Conservation (phyloP, 2,888 invertebrate species). For the Fissipunctia ypsillon region DNA sequence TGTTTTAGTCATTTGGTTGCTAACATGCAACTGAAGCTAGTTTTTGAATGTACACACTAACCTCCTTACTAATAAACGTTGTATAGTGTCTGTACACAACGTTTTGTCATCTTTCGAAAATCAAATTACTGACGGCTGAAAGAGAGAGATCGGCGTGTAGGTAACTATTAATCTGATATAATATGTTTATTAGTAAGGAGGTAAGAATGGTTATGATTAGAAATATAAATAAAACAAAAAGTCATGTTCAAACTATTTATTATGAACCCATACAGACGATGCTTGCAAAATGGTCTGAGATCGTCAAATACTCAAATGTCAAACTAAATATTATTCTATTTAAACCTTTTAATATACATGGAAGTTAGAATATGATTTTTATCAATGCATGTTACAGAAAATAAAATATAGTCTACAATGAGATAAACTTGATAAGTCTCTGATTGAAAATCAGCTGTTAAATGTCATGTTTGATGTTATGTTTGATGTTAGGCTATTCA, state of each 20-base stretch:
- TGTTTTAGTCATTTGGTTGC: too few relatives aligned
- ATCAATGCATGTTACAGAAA: not conserved
- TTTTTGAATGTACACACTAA: too few relatives aligned
- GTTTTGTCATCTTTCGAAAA: too few relatives aligned
- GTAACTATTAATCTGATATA: too few relatives aligned
- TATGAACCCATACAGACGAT: not conserved
- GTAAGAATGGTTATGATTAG: too few relatives aligned
- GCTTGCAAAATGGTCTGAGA: conserved; percentile 20
- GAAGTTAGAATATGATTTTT: not conserved
- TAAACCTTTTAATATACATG: conserved; percentile 7
- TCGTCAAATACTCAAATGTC: conserved; percentile 3
- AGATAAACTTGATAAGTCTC: not conserved
- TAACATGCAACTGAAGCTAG: not conserved
- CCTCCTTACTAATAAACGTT: too few relatives aligned
- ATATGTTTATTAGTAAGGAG: too few relatives aligned
- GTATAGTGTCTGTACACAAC: too few relatives aligned
- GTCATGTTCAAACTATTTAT: conserved; percentile 20
- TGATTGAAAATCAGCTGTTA: not conserved
- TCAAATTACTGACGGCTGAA: too few relatives aligned
- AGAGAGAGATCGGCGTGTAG: too few relatives aligned
- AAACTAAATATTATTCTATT: too few relatives aligned
- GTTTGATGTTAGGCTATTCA: too few relatives aligned
- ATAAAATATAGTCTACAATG: not conserved
- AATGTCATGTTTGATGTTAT: not conserved
- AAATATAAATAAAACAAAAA: not conserved